Evolutionary conservation across 2,797 vertebrate species (phyloP).

Genomic region (Apodemus agrarius): DNA sequence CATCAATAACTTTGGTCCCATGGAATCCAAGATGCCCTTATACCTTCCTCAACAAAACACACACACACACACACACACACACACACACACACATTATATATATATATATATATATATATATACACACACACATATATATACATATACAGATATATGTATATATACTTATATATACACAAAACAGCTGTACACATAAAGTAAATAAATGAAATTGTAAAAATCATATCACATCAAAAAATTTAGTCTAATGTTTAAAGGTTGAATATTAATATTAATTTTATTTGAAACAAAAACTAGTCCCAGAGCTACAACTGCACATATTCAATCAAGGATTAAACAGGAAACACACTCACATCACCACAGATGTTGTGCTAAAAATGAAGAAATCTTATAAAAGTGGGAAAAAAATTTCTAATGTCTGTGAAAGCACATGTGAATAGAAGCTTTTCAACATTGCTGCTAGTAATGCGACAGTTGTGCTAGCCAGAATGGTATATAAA

Average conservation of each 20-base stretch:
- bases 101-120: too few relatives aligned
- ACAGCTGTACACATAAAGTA: background rate
- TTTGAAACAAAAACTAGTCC: background rate
- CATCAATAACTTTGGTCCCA: background rate
- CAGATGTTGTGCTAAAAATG: slow-evolving; percentile 54
- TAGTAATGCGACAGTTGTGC: slow-evolving; percentile 26
- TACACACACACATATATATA: too few relatives aligned
- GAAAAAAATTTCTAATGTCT: slow-evolving; percentile 7
- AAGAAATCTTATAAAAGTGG: background rate
- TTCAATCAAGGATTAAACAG: background rate
- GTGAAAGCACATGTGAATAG: background rate
- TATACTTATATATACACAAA: background rate
- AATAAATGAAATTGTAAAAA: background rate
- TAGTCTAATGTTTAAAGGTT: slow-evolving; percentile 26
- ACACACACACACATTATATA: too few relatives aligned
- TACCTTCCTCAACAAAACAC: too few relatives aligned
- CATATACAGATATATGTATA: too few relatives aligned
- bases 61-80: too few relatives aligned
- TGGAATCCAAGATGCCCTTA: background rate
- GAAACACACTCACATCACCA: background rate
- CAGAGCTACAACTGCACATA: background rate
- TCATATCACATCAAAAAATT: background rate
- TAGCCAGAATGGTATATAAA: slow-evolving; percentile 53
- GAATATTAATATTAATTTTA: background rate
- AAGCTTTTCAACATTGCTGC: background rate